Evolutionary conservation across 1,140 invertebrate genomes (phyloP), one percentile per base, ranked within the genome.

Genomic region (Riptortus pedestris): DNA sequence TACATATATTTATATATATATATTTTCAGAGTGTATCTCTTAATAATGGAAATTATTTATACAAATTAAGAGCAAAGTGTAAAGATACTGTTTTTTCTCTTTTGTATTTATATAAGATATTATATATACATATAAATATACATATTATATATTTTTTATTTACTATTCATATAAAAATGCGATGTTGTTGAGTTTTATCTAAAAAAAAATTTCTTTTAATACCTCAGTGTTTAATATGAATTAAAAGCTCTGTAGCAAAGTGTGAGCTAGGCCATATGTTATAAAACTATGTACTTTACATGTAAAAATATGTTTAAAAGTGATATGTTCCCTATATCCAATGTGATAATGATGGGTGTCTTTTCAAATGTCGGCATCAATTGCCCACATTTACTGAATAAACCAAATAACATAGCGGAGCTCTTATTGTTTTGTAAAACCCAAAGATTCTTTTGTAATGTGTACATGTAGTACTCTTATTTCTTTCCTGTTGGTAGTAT

Each of bases 1-100:
- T 59, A 59, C 27, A 27, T 16, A 57, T 57, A 59, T 59, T 33
- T 59, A 59, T 31, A 59, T 59, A 59, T 57, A 57, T 59, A 59
- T 59, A 59, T 59, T 31, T 33, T 31, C 28, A 38, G 33, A 59
- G 28, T 22, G 2, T 59, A 18, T 31, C 26, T n/a, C 31, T 26
- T 26, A 57, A 57, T 14, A 57, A 27, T 14, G 45, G n/a, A n/a
- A 57, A 57, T 26, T n/a, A 57, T n/a, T 14, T n/a, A 57, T 24
- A 57, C 14, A 27, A 27, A 57, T 26, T 18, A 57, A 27, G 18
- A 16, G 18, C 24, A 27, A 22, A 29, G 9, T 22, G 22, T 26
- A 20, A 22, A 55, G 20, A 24, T 18, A n/a, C n/a, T n/a, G n/a
- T n/a, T n/a, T 24, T 57, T 27, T 57, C 14, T 57, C 27, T 27